These are phyloP conservation scores for Drosophila longiperda DNA, from an alignment of 2,888 invertebrate species.

Conservation along the genomic window DNA sequence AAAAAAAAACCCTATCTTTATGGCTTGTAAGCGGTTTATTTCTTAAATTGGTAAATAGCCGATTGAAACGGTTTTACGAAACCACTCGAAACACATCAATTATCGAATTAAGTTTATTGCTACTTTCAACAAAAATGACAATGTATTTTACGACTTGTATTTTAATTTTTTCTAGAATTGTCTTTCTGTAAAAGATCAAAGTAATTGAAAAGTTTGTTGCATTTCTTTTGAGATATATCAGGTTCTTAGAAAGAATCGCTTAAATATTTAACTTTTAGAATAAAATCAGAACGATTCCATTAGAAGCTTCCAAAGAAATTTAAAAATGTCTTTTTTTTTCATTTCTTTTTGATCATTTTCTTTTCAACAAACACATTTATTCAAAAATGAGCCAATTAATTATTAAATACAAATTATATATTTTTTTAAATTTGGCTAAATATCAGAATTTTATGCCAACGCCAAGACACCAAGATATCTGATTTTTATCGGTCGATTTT, in stretches of 20 bases:
- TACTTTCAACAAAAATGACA: neutral
- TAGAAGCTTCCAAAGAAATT: neutral
- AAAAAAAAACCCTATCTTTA: constrained; percentile 1
- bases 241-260: neutral
- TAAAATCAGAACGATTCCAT: neutral
- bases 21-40: neutral
- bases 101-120: neutral
- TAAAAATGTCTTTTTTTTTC: too few relatives aligned
- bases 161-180: neutral
- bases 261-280: neutral
- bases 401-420: neutral
- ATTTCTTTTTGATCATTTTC: too few relatives aligned
- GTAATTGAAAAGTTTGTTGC: neutral
- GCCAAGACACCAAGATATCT: neutral
- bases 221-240: neutral
- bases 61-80: neutral
- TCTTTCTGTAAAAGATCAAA: neutral
- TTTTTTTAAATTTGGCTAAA: neutral
- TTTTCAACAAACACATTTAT: neutral
- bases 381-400: neutral
- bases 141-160: neutral
- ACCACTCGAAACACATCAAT: neutral
- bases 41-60: neutral
- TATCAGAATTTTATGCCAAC: neutral
- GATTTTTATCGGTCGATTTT: neutral